Conservation (phyloP, 2,888 invertebrate genomes). For the Venusia cambrica region DNA sequence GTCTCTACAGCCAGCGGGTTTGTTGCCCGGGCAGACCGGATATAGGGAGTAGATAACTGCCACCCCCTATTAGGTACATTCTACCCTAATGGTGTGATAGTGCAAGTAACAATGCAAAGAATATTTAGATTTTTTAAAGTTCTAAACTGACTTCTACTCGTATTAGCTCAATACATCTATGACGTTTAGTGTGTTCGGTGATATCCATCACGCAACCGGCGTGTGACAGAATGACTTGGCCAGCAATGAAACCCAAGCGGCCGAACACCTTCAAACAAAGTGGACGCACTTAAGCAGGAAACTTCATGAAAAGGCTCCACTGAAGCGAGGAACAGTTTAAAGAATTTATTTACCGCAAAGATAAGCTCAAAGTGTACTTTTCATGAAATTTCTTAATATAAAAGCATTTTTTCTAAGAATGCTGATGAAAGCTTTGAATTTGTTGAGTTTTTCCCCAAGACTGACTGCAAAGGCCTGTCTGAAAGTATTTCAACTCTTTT, state of each 20-base stretch:
- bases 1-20: too few relatives aligned
- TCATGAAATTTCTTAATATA: slow-evolving; percentile 28
- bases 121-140: too few relatives aligned
- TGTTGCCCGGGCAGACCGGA: too few relatives aligned
- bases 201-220: too few relatives aligned
- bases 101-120: too few relatives aligned
- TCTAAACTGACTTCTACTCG: too few relatives aligned
- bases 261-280: slow-evolving; percentile 10
- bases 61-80: too few relatives aligned
- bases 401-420: slow-evolving; percentile 20
- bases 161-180: too few relatives aligned
- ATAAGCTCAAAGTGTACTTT: slow-evolving; percentile 35
- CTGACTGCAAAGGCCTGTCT: slow-evolving; percentile 11
- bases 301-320: slow-evolving; percentile 28
- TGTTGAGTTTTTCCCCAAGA: slow-evolving; percentile 9
- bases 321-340: slow-evolving; percentile 30
- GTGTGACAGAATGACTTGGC: too few relatives aligned
- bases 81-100: too few relatives aligned
- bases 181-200: too few relatives aligned
- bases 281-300: slow-evolving; percentile 20
- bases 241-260: slow-evolving; percentile 5
- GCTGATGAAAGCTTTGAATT: slow-evolving; percentile 1
- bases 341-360: slow-evolving; percentile 49
- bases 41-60: too few relatives aligned
- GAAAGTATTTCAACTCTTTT: slow-evolving; percentile 4